A percentile compares a stretch with the other conserved stretches of the same genome.
phyloP scores from a whole-genome alignment of 1,140 invertebrate species.

The Hypothenemus hampei region DNA sequence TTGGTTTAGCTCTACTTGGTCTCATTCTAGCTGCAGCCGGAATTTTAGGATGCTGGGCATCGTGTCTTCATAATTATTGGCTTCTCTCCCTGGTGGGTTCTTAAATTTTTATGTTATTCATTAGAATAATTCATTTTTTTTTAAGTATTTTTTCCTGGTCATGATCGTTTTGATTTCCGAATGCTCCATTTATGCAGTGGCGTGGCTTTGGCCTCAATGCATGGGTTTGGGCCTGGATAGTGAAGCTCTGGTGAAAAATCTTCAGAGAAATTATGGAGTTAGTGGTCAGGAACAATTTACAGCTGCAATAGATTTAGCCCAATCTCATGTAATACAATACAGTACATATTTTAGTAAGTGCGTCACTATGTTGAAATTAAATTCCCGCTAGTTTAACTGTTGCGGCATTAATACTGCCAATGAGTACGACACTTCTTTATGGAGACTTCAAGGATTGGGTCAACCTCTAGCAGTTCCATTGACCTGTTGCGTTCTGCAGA shows the following conservation, averaged over 20 bases:
- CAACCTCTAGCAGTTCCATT: conserved; percentile 67
- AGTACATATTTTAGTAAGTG: background rate
- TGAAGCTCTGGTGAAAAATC: conserved; percentile 59
- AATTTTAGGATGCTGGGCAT: conserved; percentile 72
- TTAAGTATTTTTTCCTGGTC: conserved; percentile 69
- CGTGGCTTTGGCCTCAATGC: conserved; percentile 74
- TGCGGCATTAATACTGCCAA: conserved; percentile 73
- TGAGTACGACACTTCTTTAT: conserved; percentile 78
- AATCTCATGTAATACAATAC: conserved; percentile 52
- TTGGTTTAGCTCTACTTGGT: conserved; percentile 60
- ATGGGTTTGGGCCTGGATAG: conserved; percentile 64
- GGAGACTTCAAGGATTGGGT: conserved; percentile 69
- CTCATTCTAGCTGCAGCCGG: conserved; percentile 60
- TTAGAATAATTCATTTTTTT: conserved; percentile 30
- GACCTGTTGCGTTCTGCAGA: conserved; percentile 71
- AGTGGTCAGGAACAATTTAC: conserved; percentile 70
- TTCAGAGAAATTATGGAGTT: conserved; percentile 71
- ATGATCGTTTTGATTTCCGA: conserved; percentile 65
- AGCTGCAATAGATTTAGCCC: conserved; percentile 71
- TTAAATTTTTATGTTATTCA: background rate
- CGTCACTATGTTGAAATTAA: no score
- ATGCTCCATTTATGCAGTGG: conserved; percentile 64
- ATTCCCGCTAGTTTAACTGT: conserved; percentile 69
- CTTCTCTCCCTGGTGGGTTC: conserved; percentile 64
- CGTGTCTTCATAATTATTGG: conserved; percentile 66